These are phyloP conservation scores for Syndactyla subalaris DNA, from an alignment of 2,797 vertebrate genomes.

Conservation along the genomic window DNA sequence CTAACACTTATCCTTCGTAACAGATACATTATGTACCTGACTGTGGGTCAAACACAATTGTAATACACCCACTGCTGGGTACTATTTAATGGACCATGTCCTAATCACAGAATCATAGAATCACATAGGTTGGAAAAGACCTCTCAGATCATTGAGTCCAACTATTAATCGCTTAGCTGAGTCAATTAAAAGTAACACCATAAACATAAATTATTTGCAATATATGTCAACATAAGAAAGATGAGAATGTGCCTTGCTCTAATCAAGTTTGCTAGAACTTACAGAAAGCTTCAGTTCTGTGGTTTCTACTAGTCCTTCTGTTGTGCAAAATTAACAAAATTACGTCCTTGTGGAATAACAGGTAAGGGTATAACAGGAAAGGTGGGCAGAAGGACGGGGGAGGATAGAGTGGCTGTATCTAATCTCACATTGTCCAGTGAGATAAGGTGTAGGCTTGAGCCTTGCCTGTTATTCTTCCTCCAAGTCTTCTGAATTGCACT, in stretches of 20 bases:
- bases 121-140: neutral
- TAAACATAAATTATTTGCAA: neutral
- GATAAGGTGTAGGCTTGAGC: neutral
- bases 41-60: neutral
- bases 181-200: neutral
- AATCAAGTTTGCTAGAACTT: neutral
- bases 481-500: neutral
- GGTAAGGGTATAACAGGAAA: neutral
- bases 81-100: neutral
- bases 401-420: neutral
- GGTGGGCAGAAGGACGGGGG: neutral
- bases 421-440: neutral
- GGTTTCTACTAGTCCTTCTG: neutral
- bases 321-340: neutral
- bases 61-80: neutral
- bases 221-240: neutral
- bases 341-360: neutral
- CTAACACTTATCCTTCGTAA: neutral
- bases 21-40: neutral
- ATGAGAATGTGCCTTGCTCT: neutral
- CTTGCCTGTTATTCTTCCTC: neutral
- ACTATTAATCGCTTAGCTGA: neutral
- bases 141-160: neutral
- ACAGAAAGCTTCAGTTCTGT: neutral
- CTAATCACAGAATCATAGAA: neutral